Base-by-base conservation (phyloP, 1,140 invertebrate species). In the Papilio helenus region DNA sequence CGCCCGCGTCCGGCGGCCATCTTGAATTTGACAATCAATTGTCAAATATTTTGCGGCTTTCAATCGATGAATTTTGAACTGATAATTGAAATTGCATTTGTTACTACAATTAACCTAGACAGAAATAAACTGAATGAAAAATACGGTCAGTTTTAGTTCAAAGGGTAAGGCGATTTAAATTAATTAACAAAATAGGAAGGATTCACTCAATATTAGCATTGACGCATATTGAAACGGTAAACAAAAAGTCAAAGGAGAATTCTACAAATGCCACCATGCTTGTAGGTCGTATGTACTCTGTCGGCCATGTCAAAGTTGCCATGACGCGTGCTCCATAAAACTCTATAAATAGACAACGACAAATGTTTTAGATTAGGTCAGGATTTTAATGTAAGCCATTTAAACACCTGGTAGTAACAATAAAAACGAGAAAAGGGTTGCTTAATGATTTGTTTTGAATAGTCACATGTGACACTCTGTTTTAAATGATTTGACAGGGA, bases 1-100 rank as follows among this genome's bases (percentile, higher is more conserved):
- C 81, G 84, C 85, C 80, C 79, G 85, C 76, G 16, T 61, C 29
- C 76, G 76, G 29, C 74, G 10, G 76, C 58, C 74, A 77, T 77
- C n/a, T 65, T 77, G 74, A 20, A 61, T 61, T 46, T 42, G 8
- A 73, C 23, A 26, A 26, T 73, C 20, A 34, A 42, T 73, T 26
- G 20, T 14, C 44, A 72, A 72, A 23, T 42, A 39, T 34, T 34
- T 34, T 2, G 4, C 34, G 12, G 20, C 72, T 39, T 26, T 51
- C 1, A 44, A 44, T 20, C 8, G n/a, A 42, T 20, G 8, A 42
- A 42, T 44, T 72, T 20, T n/a, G 14, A 71, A 34, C 29, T 18
- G 29, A 16, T 2, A 1, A 18, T 34, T 34, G 7, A 71, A 71
- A 34, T 12, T 46, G 44, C 16, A 14, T 5, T 49, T 18, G 5